A percentile compares a stretch with the other conserved stretches of the same genome.
Evolutionary conservation across 2,797 vertebrate species (phyloP).

Genomic region (Leuciscus waleckii): DNA sequence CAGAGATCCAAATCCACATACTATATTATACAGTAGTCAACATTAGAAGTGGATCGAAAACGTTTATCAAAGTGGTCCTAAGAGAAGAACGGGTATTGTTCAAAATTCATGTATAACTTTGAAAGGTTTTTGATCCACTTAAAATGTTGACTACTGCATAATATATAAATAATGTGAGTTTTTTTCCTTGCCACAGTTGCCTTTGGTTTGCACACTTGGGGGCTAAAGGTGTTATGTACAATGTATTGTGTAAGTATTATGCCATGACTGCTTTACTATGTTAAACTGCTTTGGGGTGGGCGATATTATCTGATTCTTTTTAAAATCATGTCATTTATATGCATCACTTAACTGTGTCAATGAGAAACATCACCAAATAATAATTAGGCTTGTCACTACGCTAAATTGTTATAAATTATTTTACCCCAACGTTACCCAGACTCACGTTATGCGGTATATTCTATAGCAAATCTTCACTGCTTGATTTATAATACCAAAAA

Average conservation of each 20-base stretch:
- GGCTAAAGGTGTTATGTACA: not conserved
- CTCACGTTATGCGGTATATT: not conserved
- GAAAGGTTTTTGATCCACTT: too few relatives aligned
- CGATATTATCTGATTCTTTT: not conserved
- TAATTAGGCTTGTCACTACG: not conserved
- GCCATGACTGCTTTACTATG: not conserved
- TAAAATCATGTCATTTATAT: not conserved
- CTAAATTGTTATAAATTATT: not conserved
- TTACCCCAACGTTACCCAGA: too few relatives aligned
- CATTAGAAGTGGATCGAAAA: too few relatives aligned
- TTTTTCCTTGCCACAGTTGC: not conserved
- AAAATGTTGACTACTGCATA: too few relatives aligned
- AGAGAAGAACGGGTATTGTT: too few relatives aligned
- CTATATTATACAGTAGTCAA: not conserved
- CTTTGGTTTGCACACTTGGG: not conserved
- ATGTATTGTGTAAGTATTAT: not conserved
- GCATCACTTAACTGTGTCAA: not conserved
- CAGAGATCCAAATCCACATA: constrained; percentile 11
- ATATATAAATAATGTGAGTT: not conserved
- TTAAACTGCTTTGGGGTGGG: not conserved
- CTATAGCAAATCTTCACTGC: not conserved
- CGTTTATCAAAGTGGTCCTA: too few relatives aligned
- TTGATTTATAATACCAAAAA: not conserved
- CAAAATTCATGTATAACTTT: too few relatives aligned
- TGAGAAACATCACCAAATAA: not conserved